Base-by-base conservation (phyloP, 2,797 vertebrate genomes). In the Crenuchus spilurus region DNA sequence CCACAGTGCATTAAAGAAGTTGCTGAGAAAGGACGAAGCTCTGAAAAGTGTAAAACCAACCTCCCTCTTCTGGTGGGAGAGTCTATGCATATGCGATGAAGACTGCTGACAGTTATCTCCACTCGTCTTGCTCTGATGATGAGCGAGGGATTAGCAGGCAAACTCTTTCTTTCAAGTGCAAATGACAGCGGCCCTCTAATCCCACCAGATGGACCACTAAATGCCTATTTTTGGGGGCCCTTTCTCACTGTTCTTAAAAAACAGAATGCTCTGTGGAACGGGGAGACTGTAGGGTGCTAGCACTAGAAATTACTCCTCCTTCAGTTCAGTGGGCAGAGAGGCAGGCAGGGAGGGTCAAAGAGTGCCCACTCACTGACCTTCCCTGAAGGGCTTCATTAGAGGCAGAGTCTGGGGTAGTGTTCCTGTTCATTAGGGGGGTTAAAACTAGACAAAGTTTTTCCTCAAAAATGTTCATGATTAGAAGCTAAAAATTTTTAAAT, bases 151-250 rank as follows among this genome's bases (percentile, higher is more conserved):
- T 80, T 74, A 80, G 63, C 44, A 57, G 61, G 22, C 71, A 81
- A 85, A 88, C 84, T 77, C 72, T 80, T 82, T 82, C 80, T 88
- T 89, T 90, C 69, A 86, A 86, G 87, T 87, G 87, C 81, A 89
- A 88, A 90, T 85, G 76, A 87, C 74, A 88, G 84, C 68, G 61
- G 77, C 76, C 83, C 78, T 78, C 76, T 87, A 88, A 89, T 90
- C 86, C 84, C 75, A 60, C 62, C 57, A 75, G 76, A 83, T 74
- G 84, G 81, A 83, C 83, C 65, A 49, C 62, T 75, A 66, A 82
- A 80, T 65, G 68, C 4, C 72, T 84, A 78, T 76, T 70, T 46
- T 7, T 26, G 22, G 33, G 63, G 37, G 16, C 37, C 61, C 22
- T 20, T 14, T 63, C 44, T 67, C 24, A 1, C 48, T 24, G 6